Evolutionary conservation across 2,888 invertebrate species (phyloP), one percentile per base, ranked within the genome.

Genomic region (Trachelus tabidus): DNA sequence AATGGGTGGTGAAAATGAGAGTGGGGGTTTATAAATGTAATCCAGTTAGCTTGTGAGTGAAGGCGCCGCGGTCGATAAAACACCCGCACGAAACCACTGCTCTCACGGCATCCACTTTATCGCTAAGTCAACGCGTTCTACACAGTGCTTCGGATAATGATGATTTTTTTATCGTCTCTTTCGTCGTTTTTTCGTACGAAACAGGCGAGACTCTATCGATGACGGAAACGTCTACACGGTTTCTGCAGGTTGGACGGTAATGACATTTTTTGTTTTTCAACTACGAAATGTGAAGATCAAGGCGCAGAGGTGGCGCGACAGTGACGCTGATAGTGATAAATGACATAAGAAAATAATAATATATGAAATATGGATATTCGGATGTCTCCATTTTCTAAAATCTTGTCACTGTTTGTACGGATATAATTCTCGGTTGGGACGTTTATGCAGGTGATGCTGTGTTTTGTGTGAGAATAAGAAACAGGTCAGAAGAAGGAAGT

Each of bases 21-120:
- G 15, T 56, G 75, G 73, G 71, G 78, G 79, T 81, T 81, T 81
- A 78, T 82, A 81, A 85, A 83, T 84, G 81, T 83, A 83, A 84
- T 85, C 83, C 81, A 85, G 82, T 83, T 84, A 81, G 84, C 77
- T 84, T 80, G 82, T 81, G 83, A 83, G 83, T 81, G 82, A 84
- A 82, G 82, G 83, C 80, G 81, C 79, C 80, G 81, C 80, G 83
- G 82, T 83, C 84, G 85, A 85, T 85, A 85, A 85, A 84, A 82
- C 73, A 56, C 31, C 69, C 75, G 80, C 84, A 84, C 85, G 84
- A 81, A 84, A 85, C 80, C 79, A 74, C 80, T 68, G 80, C 82
- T 83, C 82, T 82, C 81, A 82, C 81, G 81, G 81, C 81, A 83
- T 82, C 79, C 80, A 80, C 81, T 81, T 83, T 84, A 71, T 56